Evolutionary conservation across 2,888 invertebrate species (phyloP), one percentile per base, ranked within the genome.

Genomic region (Amaurobius ferox): DNA sequence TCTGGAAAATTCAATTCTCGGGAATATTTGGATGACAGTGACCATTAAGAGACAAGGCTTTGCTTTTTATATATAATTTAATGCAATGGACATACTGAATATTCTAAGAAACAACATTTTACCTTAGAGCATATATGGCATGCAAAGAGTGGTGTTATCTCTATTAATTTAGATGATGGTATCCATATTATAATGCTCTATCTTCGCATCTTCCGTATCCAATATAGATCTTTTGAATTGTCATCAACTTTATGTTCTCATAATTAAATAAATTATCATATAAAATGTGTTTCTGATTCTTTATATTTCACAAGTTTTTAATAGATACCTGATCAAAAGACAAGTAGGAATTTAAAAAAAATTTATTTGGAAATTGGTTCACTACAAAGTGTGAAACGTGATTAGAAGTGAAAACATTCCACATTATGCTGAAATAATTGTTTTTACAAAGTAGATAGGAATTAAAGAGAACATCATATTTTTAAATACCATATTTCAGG

Each of bases 11-110:
- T 74, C 76, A 76, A 70, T 29, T 86, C 86, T 64, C 86, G 48
- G 19, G 86, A 86, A 71, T 86, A 79, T 30, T 64, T 79, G 66
- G 79, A 86, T 62, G 86, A 86, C 62, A 86, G 77, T 23, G 86
- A 86, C 19, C 86, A 79, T 28, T 86, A 70, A 79, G 40, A 30
- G 32, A n/a, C 1, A 23, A 55, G 23, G 55, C 55, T 55, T 55
- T 55, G 55, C 55, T 55, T 55, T 23, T 55, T 19, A 55, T 23
- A 55, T 23, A n/a, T 23, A 55, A 23, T 23, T 16, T 5, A 23
- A 7, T 55, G 23, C 55, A 23, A 23, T 23, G 55, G 16, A 55
- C 55, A 23, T 3, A 16, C 2, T 44, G 2, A 16, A 5, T 16
- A 44, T 16, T 44, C 6, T 16, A 2, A 16, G 16, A 44, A 16